phyloP scores from a whole-genome alignment of 2,113 vertebrate species.

The Carlito syrichta region DNA sequence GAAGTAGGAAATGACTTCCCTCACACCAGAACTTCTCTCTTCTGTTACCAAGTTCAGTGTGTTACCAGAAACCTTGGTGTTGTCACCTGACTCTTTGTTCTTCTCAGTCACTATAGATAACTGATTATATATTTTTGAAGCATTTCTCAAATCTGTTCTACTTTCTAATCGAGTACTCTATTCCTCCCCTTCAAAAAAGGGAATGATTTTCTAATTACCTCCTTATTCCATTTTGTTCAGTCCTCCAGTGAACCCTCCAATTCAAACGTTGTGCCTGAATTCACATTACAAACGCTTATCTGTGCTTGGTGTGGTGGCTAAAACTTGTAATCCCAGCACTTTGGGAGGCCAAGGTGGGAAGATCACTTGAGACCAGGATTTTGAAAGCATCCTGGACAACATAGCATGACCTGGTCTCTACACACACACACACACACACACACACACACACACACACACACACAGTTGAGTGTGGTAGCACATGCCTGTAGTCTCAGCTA shows the following conservation, averaged over 20 bases:
- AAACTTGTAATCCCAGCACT: too few species aligned
- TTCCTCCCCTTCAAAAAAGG: background rate
- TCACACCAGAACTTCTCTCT: background rate
- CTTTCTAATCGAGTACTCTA: background rate
- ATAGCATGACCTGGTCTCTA: too few species aligned
- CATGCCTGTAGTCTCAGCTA: too few species aligned
- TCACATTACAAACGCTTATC: background rate
- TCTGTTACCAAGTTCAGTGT: background rate
- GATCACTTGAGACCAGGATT: too few species aligned
- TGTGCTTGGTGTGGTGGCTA: too few species aligned
- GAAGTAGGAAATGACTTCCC: background rate
- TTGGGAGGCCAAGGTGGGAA: too few species aligned
- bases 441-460: too few species aligned
- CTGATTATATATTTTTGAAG: background rate
- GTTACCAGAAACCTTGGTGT: background rate
- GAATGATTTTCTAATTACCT: constrained; percentile 35
- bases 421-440: too few species aligned
- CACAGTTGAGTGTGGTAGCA: too few species aligned
- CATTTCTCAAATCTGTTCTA: background rate
- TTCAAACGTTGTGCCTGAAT: background rate
- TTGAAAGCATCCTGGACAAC: too few species aligned
- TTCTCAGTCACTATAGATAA: background rate
- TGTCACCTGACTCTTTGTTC: background rate
- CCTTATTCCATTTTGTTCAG: background rate
- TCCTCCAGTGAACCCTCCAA: background rate